Percentiles rank a stretch among this genome's conserved stretches.
phyloP scores from a whole-genome alignment of 2,113 vertebrate species.

The Lamprologus tigripictilis region DNA sequence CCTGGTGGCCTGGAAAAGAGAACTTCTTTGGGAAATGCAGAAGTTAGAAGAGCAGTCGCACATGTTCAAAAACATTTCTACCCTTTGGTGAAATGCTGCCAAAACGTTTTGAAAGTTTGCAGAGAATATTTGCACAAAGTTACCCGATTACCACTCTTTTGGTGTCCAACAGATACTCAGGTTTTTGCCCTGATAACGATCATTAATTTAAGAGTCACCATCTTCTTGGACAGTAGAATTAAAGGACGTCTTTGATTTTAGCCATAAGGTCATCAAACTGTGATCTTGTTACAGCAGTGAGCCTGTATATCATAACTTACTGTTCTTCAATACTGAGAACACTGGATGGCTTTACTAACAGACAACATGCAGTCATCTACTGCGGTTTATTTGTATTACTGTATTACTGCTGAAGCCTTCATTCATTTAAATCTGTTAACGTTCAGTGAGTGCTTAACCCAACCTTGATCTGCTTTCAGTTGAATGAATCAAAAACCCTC shows the following conservation, averaged over 20 bases:
- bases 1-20: background rate
- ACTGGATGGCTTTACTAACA: accelerated
- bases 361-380: accelerated
- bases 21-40: accelerated
- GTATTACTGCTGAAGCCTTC: background rate
- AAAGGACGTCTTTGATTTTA: background rate
- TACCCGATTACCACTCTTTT: background rate
- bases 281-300: background rate
- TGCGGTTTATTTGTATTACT: background rate
- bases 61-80: background rate
- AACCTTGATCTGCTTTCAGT: background rate
- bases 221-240: background rate
- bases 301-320: background rate
- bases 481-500: background rate
- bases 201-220: background rate
- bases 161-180: background rate
- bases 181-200: background rate
- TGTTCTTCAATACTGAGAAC: background rate
- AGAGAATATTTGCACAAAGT: background rate
- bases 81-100: background rate
- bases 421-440: background rate
- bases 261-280: accelerated
- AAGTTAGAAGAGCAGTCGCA: background rate
- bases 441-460: accelerated
- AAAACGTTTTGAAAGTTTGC: background rate